A percentile compares a stretch with the other conserved stretches of the same genome.
Conservation (phyloP, 2,113 vertebrate species). For the Petrocephalus microphthalmus region DNA sequence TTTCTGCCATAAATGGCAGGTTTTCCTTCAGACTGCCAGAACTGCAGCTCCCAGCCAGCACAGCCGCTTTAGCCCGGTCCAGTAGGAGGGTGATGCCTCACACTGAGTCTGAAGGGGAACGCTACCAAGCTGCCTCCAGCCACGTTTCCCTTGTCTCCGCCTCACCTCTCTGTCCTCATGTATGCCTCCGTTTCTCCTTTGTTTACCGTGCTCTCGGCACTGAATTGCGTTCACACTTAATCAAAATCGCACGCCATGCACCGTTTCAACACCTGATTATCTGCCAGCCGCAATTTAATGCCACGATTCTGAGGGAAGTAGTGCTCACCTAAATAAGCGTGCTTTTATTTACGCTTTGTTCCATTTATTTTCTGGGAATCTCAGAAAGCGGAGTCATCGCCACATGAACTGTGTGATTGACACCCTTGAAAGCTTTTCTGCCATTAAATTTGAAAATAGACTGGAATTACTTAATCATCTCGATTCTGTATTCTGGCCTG, state of each 20-base stretch:
- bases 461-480: constrained; percentile 1
- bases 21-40: background rate
- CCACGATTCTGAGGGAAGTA: background rate
- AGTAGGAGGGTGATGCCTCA: background rate
- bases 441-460: constrained; percentile 12
- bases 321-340: background rate
- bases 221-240: background rate
- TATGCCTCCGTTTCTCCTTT: background rate
- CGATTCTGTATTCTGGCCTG: background rate
- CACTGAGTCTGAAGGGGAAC: background rate
- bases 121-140: background rate
- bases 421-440: background rate
- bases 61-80: background rate
- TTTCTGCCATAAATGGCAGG: background rate
- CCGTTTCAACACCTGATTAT: background rate
- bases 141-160: background rate
- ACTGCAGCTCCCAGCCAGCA: background rate
- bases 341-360: background rate
- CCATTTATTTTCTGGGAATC: background rate
- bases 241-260: background rate
- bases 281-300: background rate
- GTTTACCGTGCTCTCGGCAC: background rate
- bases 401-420: background rate
- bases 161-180: background rate
- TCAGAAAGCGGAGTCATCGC: background rate